Base-by-base conservation (phyloP, 2,797 vertebrate species). In the Myotis pilosus region DNA sequence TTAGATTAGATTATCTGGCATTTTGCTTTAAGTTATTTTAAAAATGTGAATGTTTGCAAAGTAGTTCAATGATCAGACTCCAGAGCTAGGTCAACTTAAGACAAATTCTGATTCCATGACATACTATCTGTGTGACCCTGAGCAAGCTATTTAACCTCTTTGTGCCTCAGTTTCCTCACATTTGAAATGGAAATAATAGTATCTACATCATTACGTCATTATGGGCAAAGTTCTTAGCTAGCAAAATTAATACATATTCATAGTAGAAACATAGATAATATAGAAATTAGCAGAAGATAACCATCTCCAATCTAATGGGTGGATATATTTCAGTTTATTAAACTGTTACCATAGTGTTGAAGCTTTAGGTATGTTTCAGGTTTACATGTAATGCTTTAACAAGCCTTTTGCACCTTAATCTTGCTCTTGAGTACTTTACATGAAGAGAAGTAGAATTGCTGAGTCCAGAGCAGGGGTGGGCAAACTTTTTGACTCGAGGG, bases 401-500 rank as follows among this genome's bases (percentile, higher is more conserved):
- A 88, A 69, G 71, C 13, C 57, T 68, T 94, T 69, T 76, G 19
- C 49, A 8, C 1, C 30, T 88, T 76, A 81, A 60, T 94, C 68
- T 94, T 28, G 74, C 49, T 72, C 36, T 66, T 60, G n/a, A 53
- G 8, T 86, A 78, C 36, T 85, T 87, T 94, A 17, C 33, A 62
- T 88, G 62, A 94, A 68, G 71, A 84, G 60, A 92, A 95, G 30
- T 68, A 41, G 47, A 76, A 94, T 82, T 91, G 38, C 44, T 78
- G 60, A 91, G 20, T 90, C 30, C 66, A 87, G 85, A 84, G 38
- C 38, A 41, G 38, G 6, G 6, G 38, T 41, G 38, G 38, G 38
- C 38, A 41, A 41, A 41, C 38, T 36, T 36, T 36, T 36, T 36
- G 36, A 36, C 36, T 36, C 36, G 36, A 36, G 36, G 36, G 36